Base-by-base conservation (phyloP, 2,113 vertebrate genomes). In the pig (Sus scrofa) region DNA sequence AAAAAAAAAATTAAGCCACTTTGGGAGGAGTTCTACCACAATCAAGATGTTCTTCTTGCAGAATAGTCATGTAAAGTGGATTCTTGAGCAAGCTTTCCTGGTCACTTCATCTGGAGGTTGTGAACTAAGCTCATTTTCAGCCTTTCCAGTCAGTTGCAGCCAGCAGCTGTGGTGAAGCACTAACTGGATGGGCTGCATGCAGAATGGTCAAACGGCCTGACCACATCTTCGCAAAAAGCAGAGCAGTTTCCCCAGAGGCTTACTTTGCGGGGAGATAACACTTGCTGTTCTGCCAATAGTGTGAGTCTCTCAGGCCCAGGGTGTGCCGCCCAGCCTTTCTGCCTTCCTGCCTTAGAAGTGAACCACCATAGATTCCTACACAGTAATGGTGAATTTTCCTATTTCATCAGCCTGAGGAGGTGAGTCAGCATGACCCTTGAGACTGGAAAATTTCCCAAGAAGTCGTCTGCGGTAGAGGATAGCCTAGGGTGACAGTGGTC, bases 391-490 rank as follows among this genome's bases (percentile, higher is more conserved):
- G 50, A 52, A 58, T 89, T 95, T 91, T 95, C 75, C 89, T 93
- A 58, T 88, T 85, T 96, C 50, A 6, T 88, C 63, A 92, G 44
- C 81, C 81, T 30, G 56, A 94, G 65, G 44, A 90, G 1, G 7
- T 11, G 11, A 91, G 54, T 84, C 65, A 39, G 6, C 34, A 9
- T 10, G n/a, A 39, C 78, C 75, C 81, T 95, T 96, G 58, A 81
- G 90, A 92, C 19, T 27, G 37, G 79, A 92, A 91, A 82, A n/a
- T 26, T 83, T 96, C 77, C 91, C 32, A 54, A 90, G 73, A 89
- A 89, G 63, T 88, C 52, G n/a, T 87, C 44, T 63, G 32, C 67
- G 65, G 37, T 63, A 58, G 74, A 94, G 74, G 11, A 71, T 56
- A 86, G 32, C 68, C 56, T 65, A 88, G 67, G 84, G 58, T 62